Percentiles rank a stretch among this genome's conserved stretches.
Evolutionary conservation across 1,140 invertebrate genomes (phyloP).

Genomic region (Phocides pigmalion): DNA sequence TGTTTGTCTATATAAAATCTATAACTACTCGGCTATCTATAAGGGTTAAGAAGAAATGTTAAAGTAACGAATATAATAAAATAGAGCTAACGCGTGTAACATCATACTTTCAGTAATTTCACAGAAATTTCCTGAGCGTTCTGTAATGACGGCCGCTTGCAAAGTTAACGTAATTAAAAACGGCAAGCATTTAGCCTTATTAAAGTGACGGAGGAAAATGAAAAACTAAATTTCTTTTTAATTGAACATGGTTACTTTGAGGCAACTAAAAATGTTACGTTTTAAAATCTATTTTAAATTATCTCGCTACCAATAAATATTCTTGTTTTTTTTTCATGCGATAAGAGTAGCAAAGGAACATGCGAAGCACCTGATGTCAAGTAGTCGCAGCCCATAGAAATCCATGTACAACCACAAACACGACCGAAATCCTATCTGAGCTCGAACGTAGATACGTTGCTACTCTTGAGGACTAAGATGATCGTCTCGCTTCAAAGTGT

Average conservation of each 20-base stretch:
- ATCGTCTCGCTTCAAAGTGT: no score
- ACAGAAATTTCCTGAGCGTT: slow-evolving; percentile 22
- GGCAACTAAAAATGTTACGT: neutral
- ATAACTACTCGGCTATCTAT: neutral
- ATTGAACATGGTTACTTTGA: slow-evolving; percentile 32
- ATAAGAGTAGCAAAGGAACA: no score
- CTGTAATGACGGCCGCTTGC: slow-evolving; percentile 24
- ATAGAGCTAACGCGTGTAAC: neutral
- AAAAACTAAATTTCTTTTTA: slow-evolving; percentile 28
- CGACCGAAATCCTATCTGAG: no score
- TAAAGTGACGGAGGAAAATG: slow-evolving; percentile 17
- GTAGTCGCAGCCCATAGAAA: no score
- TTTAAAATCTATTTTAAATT: no score
- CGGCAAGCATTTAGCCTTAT: slow-evolving; percentile 30
- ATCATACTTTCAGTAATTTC: slow-evolving; percentile 17
- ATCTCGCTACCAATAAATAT: no score
- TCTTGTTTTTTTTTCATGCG: no score
- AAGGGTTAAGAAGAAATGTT: neutral
- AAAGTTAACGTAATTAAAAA: slow-evolving; percentile 35
- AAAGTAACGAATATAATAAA: neutral
- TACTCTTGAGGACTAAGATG: no score
- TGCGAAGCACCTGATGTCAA: no score
- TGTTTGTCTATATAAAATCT: neutral
- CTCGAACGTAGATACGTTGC: no score
- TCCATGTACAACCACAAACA: no score